phyloP scores from a whole-genome alignment of 2,113 vertebrate species.

The Ammospiza nelsoni region DNA sequence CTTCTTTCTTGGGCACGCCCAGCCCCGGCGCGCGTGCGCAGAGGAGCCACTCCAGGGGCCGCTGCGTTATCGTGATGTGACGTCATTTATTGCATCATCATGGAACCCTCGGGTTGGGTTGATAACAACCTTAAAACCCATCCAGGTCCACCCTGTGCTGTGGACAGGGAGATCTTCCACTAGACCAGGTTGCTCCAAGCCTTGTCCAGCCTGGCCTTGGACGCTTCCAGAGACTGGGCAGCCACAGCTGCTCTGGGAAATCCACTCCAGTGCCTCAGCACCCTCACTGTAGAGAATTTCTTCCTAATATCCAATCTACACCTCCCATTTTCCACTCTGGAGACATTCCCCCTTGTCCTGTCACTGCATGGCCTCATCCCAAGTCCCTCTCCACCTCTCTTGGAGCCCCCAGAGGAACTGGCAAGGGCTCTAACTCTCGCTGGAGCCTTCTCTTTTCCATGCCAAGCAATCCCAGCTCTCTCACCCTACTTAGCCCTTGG shows the following conservation, averaged over 20 bases:
- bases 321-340: neutral
- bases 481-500: neutral
- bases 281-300: neutral
- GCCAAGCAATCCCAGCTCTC: neutral
- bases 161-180: neutral
- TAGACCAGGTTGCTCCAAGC: neutral
- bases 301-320: neutral
- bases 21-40: neutral
- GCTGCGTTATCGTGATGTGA: neutral
- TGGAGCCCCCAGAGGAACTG: neutral
- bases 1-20: fast-evolving
- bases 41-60: too few relatives aligned
- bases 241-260: neutral
- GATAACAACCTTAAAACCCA: neutral
- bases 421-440: neutral
- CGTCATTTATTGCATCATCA: neutral
- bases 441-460: neutral
- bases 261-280: neutral
- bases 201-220: neutral
- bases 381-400: neutral
- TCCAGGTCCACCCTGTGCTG: too few relatives aligned
- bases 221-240: neutral
- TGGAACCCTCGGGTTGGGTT: fast-evolving
- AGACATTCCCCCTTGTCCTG: neutral
- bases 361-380: neutral